Evolutionary conservation across 2,797 vertebrate species (phyloP).

Genomic region (Schizothorax lantsangensis): DNA sequence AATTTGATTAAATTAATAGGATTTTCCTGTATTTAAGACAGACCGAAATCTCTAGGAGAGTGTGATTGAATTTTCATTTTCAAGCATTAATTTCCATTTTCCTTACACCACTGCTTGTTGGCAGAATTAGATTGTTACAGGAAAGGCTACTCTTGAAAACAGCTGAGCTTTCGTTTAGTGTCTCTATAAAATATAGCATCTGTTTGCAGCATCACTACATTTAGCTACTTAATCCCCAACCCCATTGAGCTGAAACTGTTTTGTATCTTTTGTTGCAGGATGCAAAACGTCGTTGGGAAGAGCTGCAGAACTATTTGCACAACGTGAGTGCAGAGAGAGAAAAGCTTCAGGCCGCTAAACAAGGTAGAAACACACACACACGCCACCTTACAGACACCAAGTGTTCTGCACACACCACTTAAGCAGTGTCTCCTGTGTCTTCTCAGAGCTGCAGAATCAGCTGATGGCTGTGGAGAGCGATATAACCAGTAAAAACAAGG

Average conservation of each 20-base stretch:
- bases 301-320: slow-evolving; percentile 91
- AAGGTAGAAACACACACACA: slow-evolving; percentile 78
- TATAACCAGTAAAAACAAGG: slow-evolving; percentile 84
- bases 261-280: slow-evolving; percentile 86
- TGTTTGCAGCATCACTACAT: not conserved
- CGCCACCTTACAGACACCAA: not conserved
- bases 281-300: slow-evolving; percentile 92
- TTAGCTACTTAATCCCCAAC: not conserved
- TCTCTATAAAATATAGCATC: not conserved
- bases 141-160: not conserved
- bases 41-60: not conserved
- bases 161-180: not conserved
- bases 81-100: not conserved
- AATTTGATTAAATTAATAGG: not conserved
- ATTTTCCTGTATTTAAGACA: not conserved
- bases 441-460: slow-evolving; percentile 89
- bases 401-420: not conserved
- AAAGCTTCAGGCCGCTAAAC: slow-evolving; percentile 84
- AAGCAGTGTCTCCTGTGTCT: not conserved
- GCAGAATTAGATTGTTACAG: not conserved
- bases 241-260: not conserved
- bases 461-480: slow-evolving; percentile 86
- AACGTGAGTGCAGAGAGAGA: slow-evolving; percentile 91
- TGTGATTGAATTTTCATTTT: not conserved
- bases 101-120: not conserved